Evolutionary conservation across 1,140 invertebrate species (phyloP), one percentile per base, ranked within the genome.

Genomic region (Agraylea sexmaculata): DNA sequence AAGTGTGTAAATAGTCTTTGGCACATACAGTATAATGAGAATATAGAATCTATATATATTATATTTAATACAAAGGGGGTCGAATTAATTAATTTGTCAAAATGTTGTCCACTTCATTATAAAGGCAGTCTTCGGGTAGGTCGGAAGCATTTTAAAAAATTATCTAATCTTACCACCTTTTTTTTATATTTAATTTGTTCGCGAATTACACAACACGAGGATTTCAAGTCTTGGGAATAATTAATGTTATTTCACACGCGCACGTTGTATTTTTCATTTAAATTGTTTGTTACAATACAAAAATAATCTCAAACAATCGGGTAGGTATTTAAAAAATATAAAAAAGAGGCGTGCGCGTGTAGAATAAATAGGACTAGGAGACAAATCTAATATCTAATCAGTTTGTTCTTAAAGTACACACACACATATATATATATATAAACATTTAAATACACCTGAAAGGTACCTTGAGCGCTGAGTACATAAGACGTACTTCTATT

Each of bases 101-200:
- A n/a, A n/a, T n/a, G n/a, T n/a, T n/a, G n/a, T n/a, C n/a, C n/a
- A n/a, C n/a, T n/a, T n/a, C n/a, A n/a, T n/a, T n/a, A n/a, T 47
- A 59, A 57, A 62, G 61, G 63, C 64, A 67, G 64, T 67, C 64
- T 67, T 67, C 66, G 62, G 64, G 58, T 62, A 67, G 62, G 62
- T 67, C 61, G 64, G 64, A 61, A 65, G 62, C 60, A 64, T 62
- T 57, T 53, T 59, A 38, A 34, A 47, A 47, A 44, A 38, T 21
- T 22, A 28, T 34, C 31, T 32, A 34, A 41, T 38, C n/a, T 13
- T 28, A 22, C 15, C 27, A 33, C 18, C 18, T 40, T 22, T 21
- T 41, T 21, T 29, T 41, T 34, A 34, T 25, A 22, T 34, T 29
- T 8, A 8, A 35, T 19, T 18, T 18, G 34, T 20, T 31, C 23